These are phyloP conservation scores for Eudiplozoon nipponicum DNA, from an alignment of 2,888 invertebrate species.

Conservation along the genomic window DNA sequence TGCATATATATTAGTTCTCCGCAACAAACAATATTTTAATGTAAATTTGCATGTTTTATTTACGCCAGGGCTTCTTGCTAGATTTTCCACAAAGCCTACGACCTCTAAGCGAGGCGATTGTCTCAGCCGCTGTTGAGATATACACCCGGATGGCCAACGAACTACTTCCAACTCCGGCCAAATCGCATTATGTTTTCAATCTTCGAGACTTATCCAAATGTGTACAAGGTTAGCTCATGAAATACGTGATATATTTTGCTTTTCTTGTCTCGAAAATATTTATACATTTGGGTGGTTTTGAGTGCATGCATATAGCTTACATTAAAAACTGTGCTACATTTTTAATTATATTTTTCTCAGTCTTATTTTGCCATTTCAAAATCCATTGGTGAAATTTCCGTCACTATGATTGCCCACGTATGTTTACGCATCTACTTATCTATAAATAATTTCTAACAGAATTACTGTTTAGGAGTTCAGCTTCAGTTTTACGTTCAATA, in stretches of 20 bases:
- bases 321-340: constrained; percentile 19
- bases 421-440: too few species aligned
- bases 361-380: too few species aligned
- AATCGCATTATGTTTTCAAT: constrained; percentile 29
- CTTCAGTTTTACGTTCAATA: too few species aligned
- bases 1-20: not conserved
- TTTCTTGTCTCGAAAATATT: not conserved
- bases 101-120: constrained; percentile 23
- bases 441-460: too few species aligned
- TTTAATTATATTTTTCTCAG: constrained; percentile 7
- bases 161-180: constrained; percentile 27
- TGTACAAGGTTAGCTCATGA: constrained; percentile 38
- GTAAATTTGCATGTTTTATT: constrained; percentile 29
- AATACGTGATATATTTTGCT: too few species aligned
- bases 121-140: constrained; percentile 26
- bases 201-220: constrained; percentile 48
- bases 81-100: constrained; percentile 37
- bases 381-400: too few species aligned
- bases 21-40: not conserved
- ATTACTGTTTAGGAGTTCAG: too few species aligned
- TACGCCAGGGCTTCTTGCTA: constrained; percentile 40
- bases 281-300: too few species aligned
- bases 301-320: too few species aligned
- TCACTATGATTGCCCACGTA: too few species aligned
- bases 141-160: constrained; percentile 27